Conservation (phyloP, 1,140 invertebrate genomes). For the Hylyphantes graminicola region DNA sequence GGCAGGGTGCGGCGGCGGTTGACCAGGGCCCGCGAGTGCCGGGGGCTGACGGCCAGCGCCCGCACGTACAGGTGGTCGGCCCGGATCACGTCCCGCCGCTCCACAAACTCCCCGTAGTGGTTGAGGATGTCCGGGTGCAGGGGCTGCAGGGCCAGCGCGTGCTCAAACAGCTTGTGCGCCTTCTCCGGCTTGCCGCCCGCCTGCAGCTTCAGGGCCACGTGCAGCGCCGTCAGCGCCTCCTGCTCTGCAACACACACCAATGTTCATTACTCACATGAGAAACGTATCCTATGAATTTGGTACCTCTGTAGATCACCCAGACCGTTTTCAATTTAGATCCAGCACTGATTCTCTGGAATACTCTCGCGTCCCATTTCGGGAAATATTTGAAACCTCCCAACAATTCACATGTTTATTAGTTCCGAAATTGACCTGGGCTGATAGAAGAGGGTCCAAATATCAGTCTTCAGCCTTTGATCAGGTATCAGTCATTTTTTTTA, state of each 20-base stretch:
- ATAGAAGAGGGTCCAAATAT: too few relatives aligned
- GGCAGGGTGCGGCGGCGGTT: slow-evolving; percentile 86
- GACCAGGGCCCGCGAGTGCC: slow-evolving; percentile 81
- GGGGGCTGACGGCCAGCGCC: slow-evolving; percentile 85
- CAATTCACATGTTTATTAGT: too few relatives aligned
- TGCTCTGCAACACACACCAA: slow-evolving; percentile 58
- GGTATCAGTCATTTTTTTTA: too few relatives aligned
- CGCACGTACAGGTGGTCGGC: slow-evolving; percentile 90
- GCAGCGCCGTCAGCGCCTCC: slow-evolving; percentile 85
- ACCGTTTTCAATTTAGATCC: too few relatives aligned
- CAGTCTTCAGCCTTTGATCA: too few relatives aligned
- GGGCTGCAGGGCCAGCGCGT: slow-evolving; percentile 89
- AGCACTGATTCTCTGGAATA: too few relatives aligned
- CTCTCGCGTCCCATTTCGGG: too few relatives aligned
- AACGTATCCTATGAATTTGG: not conserved
- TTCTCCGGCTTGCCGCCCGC: slow-evolving; percentile 84
- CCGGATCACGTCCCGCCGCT: slow-evolving; percentile 85
- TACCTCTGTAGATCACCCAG: not conserved
- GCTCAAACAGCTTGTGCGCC: slow-evolving; percentile 87
- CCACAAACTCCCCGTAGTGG: slow-evolving; percentile 93
- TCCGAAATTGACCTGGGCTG: too few relatives aligned
- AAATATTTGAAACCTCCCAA: too few relatives aligned
- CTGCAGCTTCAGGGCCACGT: slow-evolving; percentile 86
- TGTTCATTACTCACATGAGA: not conserved
- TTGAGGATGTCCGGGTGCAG: slow-evolving; percentile 92